phyloP scores from a whole-genome alignment of 2,797 vertebrate genomes.

The Scomberomorus guttatus region DNA sequence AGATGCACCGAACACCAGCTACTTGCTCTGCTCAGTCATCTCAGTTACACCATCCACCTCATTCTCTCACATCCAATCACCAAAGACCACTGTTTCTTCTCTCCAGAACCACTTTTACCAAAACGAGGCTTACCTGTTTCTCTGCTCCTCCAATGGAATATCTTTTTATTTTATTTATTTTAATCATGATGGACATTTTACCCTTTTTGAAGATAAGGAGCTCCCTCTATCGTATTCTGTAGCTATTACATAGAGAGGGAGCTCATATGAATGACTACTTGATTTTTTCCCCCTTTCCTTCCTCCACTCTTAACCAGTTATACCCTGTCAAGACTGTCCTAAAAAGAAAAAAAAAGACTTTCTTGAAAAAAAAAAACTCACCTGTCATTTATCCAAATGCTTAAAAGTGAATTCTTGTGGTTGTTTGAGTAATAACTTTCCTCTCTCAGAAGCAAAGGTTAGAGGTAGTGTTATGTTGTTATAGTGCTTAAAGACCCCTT shows the following conservation, averaged over 20 bases:
- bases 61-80: too few relatives aligned
- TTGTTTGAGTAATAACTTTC: too few relatives aligned
- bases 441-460: too few relatives aligned
- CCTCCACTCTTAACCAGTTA: background rate
- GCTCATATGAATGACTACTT: background rate
- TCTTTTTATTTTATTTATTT: too few relatives aligned
- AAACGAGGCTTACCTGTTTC: background rate
- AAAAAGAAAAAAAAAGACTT: background rate
- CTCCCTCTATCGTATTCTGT: background rate
- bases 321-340: background rate
- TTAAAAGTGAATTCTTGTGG: background rate
- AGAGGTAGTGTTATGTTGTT: too few relatives aligned
- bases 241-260: background rate
- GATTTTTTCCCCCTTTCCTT: background rate
- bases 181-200: background rate
- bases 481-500: too few relatives aligned
- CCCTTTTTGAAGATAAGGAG: background rate
- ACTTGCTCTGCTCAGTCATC: too few relatives aligned
- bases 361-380: background rate
- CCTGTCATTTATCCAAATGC: background rate
- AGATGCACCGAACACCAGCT: background rate
- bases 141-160: background rate
- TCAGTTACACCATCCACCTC: background rate
- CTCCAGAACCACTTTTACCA: too few relatives aligned
- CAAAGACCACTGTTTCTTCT: too few relatives aligned